Evolutionary conservation across 2,888 invertebrate species (phyloP).

Genomic region (Podabrus alpinus): DNA sequence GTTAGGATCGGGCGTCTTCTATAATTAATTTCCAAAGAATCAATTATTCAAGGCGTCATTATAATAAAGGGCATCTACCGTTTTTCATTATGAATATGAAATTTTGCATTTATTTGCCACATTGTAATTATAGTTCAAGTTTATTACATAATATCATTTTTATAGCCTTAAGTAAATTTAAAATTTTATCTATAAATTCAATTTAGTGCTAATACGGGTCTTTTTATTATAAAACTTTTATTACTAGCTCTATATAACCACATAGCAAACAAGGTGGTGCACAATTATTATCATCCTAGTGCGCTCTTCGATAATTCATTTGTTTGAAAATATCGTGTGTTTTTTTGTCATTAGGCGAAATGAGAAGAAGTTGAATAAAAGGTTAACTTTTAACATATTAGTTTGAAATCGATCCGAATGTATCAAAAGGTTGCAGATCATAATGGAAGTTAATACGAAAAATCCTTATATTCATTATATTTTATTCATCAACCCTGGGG

Average conservation of each 20-base stretch:
- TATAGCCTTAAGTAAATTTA: neutral
- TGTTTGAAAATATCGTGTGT: neutral
- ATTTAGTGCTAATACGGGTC: neutral
- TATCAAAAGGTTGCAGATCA: neutral
- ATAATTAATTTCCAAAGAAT: neutral
- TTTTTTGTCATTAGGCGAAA: neutral
- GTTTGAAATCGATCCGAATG: neutral
- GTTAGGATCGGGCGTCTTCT: neutral
- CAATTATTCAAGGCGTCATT: too few relatives aligned
- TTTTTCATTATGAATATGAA: neutral
- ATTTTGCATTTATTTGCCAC: neutral
- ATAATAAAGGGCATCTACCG: too few relatives aligned
- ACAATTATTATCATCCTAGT: neutral
- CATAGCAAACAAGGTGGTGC: neutral
- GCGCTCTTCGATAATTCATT: neutral
- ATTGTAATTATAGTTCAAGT: neutral
- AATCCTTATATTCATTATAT: neutral
- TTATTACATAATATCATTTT: neutral
- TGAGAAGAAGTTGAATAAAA: neutral
- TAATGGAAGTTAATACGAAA: neutral
- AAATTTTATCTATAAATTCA: neutral
- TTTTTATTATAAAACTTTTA: neutral
- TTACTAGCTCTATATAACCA: neutral
- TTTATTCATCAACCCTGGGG: neutral
- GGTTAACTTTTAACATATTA: neutral